Conservation (phyloP, 1,140 invertebrate genomes). For the Lamellibrachia luymesi region DNA sequence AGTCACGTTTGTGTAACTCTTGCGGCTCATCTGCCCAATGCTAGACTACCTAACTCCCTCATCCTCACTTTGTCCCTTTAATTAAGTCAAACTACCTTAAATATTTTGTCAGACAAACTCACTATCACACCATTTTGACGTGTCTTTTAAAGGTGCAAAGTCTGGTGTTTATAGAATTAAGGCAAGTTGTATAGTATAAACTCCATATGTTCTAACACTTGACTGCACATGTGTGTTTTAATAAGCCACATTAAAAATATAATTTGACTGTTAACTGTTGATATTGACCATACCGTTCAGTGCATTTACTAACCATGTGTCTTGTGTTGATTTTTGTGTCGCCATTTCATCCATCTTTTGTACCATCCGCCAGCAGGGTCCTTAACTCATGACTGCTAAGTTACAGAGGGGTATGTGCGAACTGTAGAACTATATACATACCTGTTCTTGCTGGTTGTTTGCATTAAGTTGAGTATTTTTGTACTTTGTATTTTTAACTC, state of each 20-base stretch:
- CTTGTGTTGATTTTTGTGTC: neutral
- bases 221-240: neutral
- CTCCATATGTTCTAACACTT: neutral
- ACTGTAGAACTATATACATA: too few relatives aligned
- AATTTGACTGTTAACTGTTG: neutral
- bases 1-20: neutral
- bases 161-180: neutral
- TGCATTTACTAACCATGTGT: neutral
- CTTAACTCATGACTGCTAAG: too few relatives aligned
- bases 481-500: too few relatives aligned
- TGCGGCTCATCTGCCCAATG: neutral
- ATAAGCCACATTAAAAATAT: neutral
- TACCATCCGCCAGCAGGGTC: neutral
- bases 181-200: neutral
- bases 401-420: too few relatives aligned
- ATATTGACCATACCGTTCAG: neutral
- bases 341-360: neutral
- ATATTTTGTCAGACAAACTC: too few relatives aligned
- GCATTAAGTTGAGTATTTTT: too few relatives aligned
- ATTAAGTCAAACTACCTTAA: too few relatives aligned
- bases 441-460: too few relatives aligned
- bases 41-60: neutral
- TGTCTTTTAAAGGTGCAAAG: neutral
- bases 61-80: too few relatives aligned
- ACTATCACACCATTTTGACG: too few relatives aligned